Evolutionary conservation across 1,140 invertebrate species (phyloP), one percentile per base, ranked within the genome.

Genomic region (Platyscapa corneri): DNA sequence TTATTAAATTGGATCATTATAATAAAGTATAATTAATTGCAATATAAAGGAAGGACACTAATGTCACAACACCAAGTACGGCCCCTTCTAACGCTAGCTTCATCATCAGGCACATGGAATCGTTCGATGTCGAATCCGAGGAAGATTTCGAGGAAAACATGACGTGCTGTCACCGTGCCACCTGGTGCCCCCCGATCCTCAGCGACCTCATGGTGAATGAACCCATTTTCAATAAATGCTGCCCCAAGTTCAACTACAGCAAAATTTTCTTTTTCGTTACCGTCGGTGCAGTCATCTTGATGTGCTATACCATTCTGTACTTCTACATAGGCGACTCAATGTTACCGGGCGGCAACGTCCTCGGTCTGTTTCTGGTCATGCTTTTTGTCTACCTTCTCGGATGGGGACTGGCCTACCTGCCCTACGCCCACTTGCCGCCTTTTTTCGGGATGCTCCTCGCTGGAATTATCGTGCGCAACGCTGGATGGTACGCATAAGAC

Each of bases 361-460:
- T 91, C 34, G 90, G 91, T 18, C 87, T 93, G 0, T 89, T 90
- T 70, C 10, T 87, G 6, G 77, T 93, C 10, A 46, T 90, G 1
- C 32, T 93, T 20, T 88, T 86, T 10, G 87, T 91, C 2, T 91
- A 90, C 53, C 32, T 87, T 0, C 87, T 93, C 3, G 92, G 93
- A 3, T 91, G 91, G 90, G 46, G 64, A 14, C 32, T 93, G 12
- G 85, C 90, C 0, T 90, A 89, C 27, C 80, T 93, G 10, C 93
- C 93, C 0, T 89, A 89, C 16, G 12, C 92, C 12, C 75, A 93
- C 2, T 80, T 93, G 7, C 93, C 93, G 2, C 93, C 93, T 0
- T 88, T 93, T 3, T 91, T 93, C 32, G 93, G 93, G 3, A 93
- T 93, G 93, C 83, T 93, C 0, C 46, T 93, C 10, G 91, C 91